These are phyloP conservation scores for Schizaphis graminum DNA, from an alignment of 2,888 invertebrate species.

Conservation along the genomic window DNA sequence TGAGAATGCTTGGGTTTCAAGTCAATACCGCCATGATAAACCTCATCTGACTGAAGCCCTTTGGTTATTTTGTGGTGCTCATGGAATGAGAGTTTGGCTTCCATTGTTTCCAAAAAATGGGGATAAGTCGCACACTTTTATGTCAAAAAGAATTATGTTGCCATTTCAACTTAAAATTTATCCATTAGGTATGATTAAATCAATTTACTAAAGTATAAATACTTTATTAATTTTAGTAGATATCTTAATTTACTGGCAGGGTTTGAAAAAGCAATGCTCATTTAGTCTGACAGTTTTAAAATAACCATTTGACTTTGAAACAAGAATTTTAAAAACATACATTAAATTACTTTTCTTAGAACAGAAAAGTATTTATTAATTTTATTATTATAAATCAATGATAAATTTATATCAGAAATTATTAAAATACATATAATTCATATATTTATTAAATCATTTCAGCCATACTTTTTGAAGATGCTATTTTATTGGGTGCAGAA, in stretches of 20 bases:
- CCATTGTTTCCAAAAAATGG: constrained; percentile 90
- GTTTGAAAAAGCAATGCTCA: neutral
- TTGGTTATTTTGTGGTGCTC: constrained; percentile 98
- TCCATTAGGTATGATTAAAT: constrained; percentile 81
- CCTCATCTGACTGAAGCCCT: constrained; percentile 94
- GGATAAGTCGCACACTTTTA: constrained; percentile 86
- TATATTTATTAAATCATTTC: constrained; percentile 68
- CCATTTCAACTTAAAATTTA: constrained; percentile 96
- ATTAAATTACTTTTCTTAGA: neutral
- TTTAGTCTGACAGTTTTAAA: neutral
- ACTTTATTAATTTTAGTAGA: neutral
- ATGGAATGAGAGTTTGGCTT: constrained; percentile 97
- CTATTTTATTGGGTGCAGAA: constrained; percentile 94
- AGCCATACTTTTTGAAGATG: constrained; percentile 97
- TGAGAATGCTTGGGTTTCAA: constrained; percentile 94
- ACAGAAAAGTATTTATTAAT: neutral
- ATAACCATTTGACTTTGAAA: neutral
- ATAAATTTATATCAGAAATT: neutral
- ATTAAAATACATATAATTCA: neutral
- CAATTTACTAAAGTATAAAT: neutral
- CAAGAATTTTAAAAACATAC: neutral
- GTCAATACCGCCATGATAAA: constrained; percentile 76
- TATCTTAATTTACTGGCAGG: neutral
- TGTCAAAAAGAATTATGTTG: constrained; percentile 99
- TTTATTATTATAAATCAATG: neutral